Percentiles rank a stretch among this genome's conserved stretches.
Evolutionary conservation across 2,797 vertebrate species (phyloP).

Genomic region (Trachurus trachurus): DNA sequence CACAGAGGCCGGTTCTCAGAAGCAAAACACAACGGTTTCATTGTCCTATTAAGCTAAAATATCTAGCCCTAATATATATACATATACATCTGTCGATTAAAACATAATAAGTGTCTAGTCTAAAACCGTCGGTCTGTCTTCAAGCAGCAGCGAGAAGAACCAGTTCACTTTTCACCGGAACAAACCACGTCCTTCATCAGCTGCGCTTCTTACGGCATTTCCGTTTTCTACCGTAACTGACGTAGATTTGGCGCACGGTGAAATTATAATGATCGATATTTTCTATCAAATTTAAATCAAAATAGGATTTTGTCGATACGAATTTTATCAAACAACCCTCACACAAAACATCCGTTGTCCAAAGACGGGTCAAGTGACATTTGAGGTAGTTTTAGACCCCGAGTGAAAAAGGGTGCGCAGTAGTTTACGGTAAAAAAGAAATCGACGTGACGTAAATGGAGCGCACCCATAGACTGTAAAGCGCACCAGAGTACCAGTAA

Average conservation of each 20-base stretch:
- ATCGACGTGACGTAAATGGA: slow-evolving; percentile 36
- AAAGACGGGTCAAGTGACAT: rapidly evolving
- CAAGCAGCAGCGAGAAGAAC: slow-evolving; percentile 17
- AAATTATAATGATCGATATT: neutral
- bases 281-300: rapidly evolving
- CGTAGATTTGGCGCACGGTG: rapidly evolving
- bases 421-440: slow-evolving; percentile 57
- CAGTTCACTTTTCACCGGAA: slow-evolving; percentile 72
- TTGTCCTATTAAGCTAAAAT: slow-evolving; percentile 21
- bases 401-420: neutral
- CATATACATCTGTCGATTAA: slow-evolving; percentile 24
- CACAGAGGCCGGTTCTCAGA: slow-evolving; percentile 27
- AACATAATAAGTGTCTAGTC: slow-evolving; percentile 3
- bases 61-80: slow-evolving; percentile 21
- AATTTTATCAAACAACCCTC: rapidly evolving
- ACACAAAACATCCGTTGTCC: rapidly evolving
- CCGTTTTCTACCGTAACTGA: slow-evolving; percentile 64
- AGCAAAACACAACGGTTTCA: slow-evolving; percentile 20
- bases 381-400: neutral
- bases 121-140: slow-evolving; percentile 13
- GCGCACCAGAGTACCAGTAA: slow-evolving; percentile 39
- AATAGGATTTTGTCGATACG: rapidly evolving
- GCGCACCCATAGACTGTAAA: too few relatives aligned
- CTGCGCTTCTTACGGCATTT: slow-evolving; percentile 66
- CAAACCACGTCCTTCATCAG: slow-evolving; percentile 77